A percentile compares a stretch with the other conserved stretches of the same genome.
Conservation (phyloP, 2,888 invertebrate genomes). For the Onchidella celtica region DNA sequence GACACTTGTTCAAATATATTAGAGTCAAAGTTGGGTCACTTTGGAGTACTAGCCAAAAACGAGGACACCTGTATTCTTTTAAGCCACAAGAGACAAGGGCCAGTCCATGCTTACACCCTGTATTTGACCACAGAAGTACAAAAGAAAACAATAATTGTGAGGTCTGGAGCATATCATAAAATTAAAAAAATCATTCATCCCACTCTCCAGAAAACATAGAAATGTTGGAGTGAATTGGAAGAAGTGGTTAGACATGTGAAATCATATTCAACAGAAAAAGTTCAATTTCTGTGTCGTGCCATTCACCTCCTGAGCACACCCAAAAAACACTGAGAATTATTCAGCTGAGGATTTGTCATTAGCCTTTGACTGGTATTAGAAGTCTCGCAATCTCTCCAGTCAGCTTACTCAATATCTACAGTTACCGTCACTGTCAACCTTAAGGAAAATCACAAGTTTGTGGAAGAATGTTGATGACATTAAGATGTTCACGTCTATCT, state of each 20-base stretch:
- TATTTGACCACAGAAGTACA: not conserved
- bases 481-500: not conserved
- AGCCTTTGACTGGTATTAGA: constrained; percentile 4
- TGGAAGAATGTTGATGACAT: constrained; percentile 15
- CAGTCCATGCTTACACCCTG: not conserved
- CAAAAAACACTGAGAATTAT: constrained; percentile 1
- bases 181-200: not conserved
- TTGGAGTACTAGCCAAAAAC: not conserved
- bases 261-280: not conserved
- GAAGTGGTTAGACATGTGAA: not conserved
- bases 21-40: not conserved
- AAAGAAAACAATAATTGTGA: not conserved
- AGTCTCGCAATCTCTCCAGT: not conserved
- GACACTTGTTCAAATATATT: not conserved
- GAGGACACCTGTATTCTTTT: not conserved
- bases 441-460: constrained; percentile 19
- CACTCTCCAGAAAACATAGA: not conserved
- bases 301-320: not conserved
- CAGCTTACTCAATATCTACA: not conserved
- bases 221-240: constrained; percentile 13
- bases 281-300: not conserved
- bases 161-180: not conserved
- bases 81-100: not conserved
- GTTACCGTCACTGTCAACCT: constrained; percentile 7
- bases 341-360: not conserved